These are phyloP conservation scores for Microctonus hyperodae DNA, from an alignment of 2,888 invertebrate species.

Conservation along the genomic window DNA sequence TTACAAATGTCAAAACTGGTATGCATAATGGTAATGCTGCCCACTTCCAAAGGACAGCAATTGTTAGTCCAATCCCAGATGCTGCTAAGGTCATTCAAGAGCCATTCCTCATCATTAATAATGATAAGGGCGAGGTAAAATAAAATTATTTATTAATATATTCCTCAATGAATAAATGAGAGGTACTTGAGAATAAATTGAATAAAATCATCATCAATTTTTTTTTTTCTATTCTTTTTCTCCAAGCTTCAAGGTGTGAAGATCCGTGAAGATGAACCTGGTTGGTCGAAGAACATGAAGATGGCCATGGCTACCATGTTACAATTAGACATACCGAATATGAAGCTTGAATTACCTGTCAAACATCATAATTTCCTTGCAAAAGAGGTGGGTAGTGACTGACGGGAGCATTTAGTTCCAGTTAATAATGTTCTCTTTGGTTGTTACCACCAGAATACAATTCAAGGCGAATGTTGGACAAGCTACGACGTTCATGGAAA, in stretches of 20 bases:
- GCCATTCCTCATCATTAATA: conserved; percentile 49
- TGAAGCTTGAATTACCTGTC: conserved; percentile 37
- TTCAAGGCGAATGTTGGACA: conserved; percentile 58
- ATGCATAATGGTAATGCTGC: conserved; percentile 52
- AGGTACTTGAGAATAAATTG: not conserved
- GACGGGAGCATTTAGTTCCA: conserved; percentile 55
- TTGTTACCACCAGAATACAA: conserved; percentile 63
- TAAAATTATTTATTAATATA: not conserved
- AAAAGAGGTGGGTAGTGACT: conserved; percentile 62
- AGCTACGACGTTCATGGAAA: conserved; percentile 54
- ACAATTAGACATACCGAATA: conserved; percentile 54
- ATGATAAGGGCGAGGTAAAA: conserved; percentile 45
- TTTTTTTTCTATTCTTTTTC: conserved; percentile 29
- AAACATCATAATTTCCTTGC: conserved; percentile 50
- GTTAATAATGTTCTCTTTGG: conserved; percentile 61
- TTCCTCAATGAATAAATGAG: not conserved
- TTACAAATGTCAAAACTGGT: conserved; percentile 54
- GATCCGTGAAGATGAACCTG: conserved; percentile 50
- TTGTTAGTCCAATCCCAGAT: conserved; percentile 37
- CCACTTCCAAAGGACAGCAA: conserved; percentile 33
- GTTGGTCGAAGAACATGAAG: conserved; percentile 62
- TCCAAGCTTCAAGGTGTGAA: conserved; percentile 51
- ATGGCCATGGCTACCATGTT: conserved; percentile 61
- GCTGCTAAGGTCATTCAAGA: conserved; percentile 41
- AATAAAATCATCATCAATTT: not conserved